Evolutionary conservation across 23 tunicate genomes (phyloP), one percentile per base, ranked within the genome.

Genomic region (Diplosoma virens): DNA sequence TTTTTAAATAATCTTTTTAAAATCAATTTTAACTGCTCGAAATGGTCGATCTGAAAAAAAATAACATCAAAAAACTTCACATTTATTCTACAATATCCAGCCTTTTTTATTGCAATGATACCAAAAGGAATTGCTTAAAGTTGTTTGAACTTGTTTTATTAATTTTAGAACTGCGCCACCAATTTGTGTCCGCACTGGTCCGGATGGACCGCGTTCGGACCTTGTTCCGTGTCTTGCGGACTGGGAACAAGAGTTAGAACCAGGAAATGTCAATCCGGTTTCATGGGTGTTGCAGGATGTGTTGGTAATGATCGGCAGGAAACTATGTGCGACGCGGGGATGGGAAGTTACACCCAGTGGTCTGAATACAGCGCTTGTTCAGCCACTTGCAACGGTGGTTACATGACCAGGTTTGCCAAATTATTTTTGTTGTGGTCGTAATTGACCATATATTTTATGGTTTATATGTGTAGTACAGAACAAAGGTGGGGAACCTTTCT

Each of bases 161-260:
- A 6, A 14, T 58, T 41, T 21, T 28, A 89, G 96, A 75, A 33
- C 25, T 89, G 96, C 77, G 79, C 33, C 76, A 77, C 79, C 17
- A 46, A 58, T 20, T 77, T 48, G 9, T 89, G 96, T 68, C 96
- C 96, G 18, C 82, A 89, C 77, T 89, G 96, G 96, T 82, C 96
- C 1, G 97, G 88, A 1, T 92, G 98, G 98, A 66, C 88, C n/a
- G 68, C 46, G 47, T 84, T 87, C 81, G 81, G 88, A 25, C 63
- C 28, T 5, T 95, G 99, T 61, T 84, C 99, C 18, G 77, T 32
- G 36, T 66, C 95, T 3, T 95, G 99, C 71, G 96, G 96, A 5
- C 58, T 30, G 17, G 95, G 96, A 30, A 25, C 4, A 1, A 80
- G 71, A 32, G 47, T 82, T 3, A 64, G 96, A 25, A 33, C 50